Evolutionary conservation across 2,113 vertebrate species (phyloP), one percentile per base, ranked within the genome.

Genomic region (Micronycteris hirsuta): DNA sequence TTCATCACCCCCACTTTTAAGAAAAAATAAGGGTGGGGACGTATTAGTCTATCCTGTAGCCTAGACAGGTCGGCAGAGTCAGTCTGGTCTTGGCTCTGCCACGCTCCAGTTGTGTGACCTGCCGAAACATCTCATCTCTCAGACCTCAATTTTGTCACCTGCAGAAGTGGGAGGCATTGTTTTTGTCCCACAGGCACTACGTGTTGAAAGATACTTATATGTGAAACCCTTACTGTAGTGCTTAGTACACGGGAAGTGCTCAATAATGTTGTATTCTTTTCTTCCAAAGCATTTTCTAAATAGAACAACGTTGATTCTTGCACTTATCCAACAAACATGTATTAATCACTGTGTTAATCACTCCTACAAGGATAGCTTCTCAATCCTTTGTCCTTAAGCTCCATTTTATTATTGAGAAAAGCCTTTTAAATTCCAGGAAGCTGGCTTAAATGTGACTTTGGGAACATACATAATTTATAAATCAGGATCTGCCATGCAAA

Each of bases 391-490:
- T 91, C 56, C 61, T 77, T 71, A 85, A 58, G 33, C 61, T 86
- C 43, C 43, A 67, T 89, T 93, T 96, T 92, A 85, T 78, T 95
- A 83, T 65, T 97, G 45, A 71, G 31, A 81, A 91, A 78, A 84
- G 10, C 56, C n/a, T 82, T 91, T 76, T 82, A 76, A 58, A 7
- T 85, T 95, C 19, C 10, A 93, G 52, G 31, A 68, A 96, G 28
- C 43, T 81, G n/a, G 20, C 45, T 77, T 86, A 83, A 94, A 90
- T 71, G 49, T 96, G 86, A 91, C 24, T 90, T 65, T 89, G 67
- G 43, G n/a, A 68, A 58, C 54, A 78, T 77, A 88, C 24, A 68
- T 94, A 91, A 95, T 93, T 96, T 93, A 49, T 93, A 93, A 81
- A 58, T 81, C 71, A 97, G 71, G 2, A 84, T 93, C 54, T 90